phyloP scores from a whole-genome alignment of 2,113 vertebrate genomes.

The Misgurnus anguillicaudatus region DNA sequence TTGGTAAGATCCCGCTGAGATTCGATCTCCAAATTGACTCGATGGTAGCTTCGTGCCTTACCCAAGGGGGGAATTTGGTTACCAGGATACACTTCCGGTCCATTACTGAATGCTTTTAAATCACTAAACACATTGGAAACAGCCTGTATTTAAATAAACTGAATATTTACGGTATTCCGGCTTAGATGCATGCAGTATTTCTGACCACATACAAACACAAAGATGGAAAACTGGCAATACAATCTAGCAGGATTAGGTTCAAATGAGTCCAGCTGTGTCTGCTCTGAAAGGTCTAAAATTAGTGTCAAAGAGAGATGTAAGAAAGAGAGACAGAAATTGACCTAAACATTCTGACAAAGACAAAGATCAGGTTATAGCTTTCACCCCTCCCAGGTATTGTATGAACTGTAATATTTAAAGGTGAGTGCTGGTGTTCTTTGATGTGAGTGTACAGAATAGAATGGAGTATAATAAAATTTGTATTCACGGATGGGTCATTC shows the following conservation, averaged over 20 bases:
- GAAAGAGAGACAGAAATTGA: neutral
- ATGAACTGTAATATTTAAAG: neutral
- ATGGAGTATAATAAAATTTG: too few species aligned
- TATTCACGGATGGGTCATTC: too few species aligned
- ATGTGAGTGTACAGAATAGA: too few species aligned
- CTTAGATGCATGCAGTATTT: neutral
- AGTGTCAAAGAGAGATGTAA: neutral
- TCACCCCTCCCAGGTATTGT: neutral
- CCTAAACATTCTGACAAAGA: neutral
- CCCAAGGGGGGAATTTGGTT: constrained; percentile 49
- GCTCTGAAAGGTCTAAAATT: neutral
- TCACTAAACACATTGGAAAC: constrained; percentile 33
- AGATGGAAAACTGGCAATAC: constrained; percentile 47
- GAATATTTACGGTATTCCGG: neutral
- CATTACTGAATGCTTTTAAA: constrained; percentile 1
- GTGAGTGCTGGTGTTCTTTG: too few species aligned
- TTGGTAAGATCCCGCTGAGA: neutral
- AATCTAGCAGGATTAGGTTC: constrained; percentile 31
- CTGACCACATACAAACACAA: constrained; percentile 19
- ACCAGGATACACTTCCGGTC: constrained; percentile 63
- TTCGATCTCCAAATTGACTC: neutral
- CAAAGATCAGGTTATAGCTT: neutral
- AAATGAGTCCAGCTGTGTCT: neutral
- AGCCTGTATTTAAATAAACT: constrained; percentile 48
- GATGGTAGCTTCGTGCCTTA: constrained; percentile 14